Evolutionary conservation across 1,140 invertebrate species (phyloP).

Genomic region (Helicoverpa zea): DNA sequence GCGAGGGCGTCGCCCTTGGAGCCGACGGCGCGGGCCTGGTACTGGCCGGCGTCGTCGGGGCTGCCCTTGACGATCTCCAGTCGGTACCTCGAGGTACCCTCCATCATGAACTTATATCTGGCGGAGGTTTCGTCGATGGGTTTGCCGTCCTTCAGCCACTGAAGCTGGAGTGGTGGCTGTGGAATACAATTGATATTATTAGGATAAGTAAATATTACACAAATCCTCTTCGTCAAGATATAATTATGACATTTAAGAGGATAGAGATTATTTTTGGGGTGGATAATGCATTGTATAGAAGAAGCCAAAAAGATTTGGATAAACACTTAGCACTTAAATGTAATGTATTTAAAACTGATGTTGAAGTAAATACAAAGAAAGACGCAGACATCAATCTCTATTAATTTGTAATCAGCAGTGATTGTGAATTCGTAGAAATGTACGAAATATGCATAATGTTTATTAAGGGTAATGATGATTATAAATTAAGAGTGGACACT

Average conservation of each 20-base stretch:
- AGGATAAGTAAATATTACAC: neutral
- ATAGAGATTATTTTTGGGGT: too few species aligned
- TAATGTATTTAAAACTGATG: neutral
- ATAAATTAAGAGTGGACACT: neutral
- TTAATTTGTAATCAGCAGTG: neutral
- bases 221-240: neutral
- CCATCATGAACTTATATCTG: slow-evolving; percentile 94
- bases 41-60: slow-evolving; percentile 95
- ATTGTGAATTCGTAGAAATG: neutral
- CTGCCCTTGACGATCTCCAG: slow-evolving; percentile 93
- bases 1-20: slow-evolving; percentile 93
- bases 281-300: too few species aligned
- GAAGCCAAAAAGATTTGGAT: too few species aligned
- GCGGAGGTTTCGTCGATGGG: slow-evolving; percentile 92
- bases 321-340: neutral
- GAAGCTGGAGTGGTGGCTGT: slow-evolving; percentile 87
- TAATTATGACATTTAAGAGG: too few species aligned
- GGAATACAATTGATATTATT: slow-evolving; percentile 14
- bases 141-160: slow-evolving; percentile 97
- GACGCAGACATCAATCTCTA: too few species aligned
- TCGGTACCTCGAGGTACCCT: slow-evolving; percentile 91
- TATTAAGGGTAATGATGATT: neutral
- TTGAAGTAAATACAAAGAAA: too few species aligned
- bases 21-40: slow-evolving; percentile 94
- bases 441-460: neutral